Conservation (phyloP, 2,113 vertebrate species). For the Cathartes aura region DNA sequence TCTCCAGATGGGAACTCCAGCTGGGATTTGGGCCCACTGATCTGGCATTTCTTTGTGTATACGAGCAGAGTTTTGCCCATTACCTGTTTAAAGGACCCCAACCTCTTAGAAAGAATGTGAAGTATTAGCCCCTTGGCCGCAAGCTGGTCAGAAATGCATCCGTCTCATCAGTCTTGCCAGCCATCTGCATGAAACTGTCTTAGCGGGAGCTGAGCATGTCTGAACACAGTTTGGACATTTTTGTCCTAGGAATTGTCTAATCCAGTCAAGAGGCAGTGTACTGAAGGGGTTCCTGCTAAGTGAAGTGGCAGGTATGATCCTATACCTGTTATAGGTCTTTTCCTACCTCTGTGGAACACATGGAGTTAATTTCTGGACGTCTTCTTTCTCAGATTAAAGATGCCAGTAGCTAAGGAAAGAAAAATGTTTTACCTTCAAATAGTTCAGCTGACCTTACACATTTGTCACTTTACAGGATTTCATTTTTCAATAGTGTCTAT, state of each 20-base stretch:
- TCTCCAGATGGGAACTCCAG: background rate
- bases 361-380: conserved; percentile 14
- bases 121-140: conserved; percentile 47
- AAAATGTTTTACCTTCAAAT: conserved; percentile 41
- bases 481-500: conserved; percentile 50
- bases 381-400: conserved; percentile 14
- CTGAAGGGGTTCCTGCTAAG: background rate
- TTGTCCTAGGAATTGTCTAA: conserved; percentile 29
- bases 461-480: conserved; percentile 59
- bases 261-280: background rate
- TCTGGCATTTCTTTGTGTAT: background rate
- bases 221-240: conserved; percentile 49
- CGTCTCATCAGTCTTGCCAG: conserved; percentile 28
- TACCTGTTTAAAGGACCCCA: background rate
- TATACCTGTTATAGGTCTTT: background rate
- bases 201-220: background rate
- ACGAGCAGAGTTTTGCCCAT: background rate
- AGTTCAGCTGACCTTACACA: conserved; percentile 58
- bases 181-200: background rate
- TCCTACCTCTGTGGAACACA: background rate
- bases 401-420: conserved; percentile 36
- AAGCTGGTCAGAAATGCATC: background rate
- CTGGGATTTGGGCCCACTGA: background rate
- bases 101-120: conserved; percentile 31
- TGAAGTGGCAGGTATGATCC: background rate